Base-by-base conservation (phyloP, 2,888 invertebrate genomes). In the Poecilobothrus nobilitatus region DNA sequence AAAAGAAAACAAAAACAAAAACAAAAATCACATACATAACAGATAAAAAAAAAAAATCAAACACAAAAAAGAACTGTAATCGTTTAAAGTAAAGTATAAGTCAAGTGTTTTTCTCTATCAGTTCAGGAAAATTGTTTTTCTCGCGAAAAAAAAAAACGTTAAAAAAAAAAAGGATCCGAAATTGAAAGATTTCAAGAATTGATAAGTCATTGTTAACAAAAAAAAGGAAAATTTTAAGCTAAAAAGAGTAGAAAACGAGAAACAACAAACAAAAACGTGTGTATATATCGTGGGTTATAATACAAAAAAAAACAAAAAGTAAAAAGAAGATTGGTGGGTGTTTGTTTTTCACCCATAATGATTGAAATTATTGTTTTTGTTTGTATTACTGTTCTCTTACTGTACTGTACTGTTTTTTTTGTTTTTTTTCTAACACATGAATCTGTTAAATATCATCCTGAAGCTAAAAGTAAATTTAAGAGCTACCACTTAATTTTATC, bases 401-500 rank as follows among this genome's bases (percentile, higher is more conserved):
- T 5, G 8, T 34, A 34, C 34, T 34, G 34, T 34, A n/a, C n/a
- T n/a, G n/a, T n/a, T n/a, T n/a, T n/a, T n/a, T n/a, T 27, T 27
- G 27, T 27, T 27, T 27, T 27, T n/a, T 5, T 27, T 27, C 27
- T 27, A 27, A 27, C 27, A 27, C 27, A 27, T 37, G 37, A 10
- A 37, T 37, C 8, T 37, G 12, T 37, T 37, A 1, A 53, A 53
- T 53, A 18, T 53, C 18, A 18, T 53, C 53, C 53, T 53, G 6
- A 53, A 12, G 53, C 53, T 53, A n/a, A 53, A 18, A 53, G 27
- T 27, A 27, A 53, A 53, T 53, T 18, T 53, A n/a, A 53, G n/a
- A 53, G 53, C 53, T 53, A 18, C 53, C 53, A 53, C 53, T 53
- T 53, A 53, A 53, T 53, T 53, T 53, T 53, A 53, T 53, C 53